These are phyloP conservation scores for Sepiola atlantica DNA, from an alignment of 2,888 invertebrate species.

Conservation along the genomic window DNA sequence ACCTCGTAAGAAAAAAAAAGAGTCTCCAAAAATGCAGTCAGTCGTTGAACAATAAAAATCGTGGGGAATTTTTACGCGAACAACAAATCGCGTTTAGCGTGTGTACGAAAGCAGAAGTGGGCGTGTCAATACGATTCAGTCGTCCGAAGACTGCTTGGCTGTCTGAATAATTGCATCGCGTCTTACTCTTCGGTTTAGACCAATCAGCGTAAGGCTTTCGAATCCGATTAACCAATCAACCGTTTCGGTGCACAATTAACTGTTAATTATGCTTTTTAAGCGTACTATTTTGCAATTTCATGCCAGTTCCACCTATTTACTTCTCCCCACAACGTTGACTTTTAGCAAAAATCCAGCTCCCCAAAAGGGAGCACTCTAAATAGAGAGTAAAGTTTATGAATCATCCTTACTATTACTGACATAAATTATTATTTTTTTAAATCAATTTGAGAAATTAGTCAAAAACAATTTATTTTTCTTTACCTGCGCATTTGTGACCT, in stretches of 20 bases:
- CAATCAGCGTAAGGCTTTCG: not conserved
- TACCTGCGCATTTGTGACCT: too few species aligned
- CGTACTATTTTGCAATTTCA: not conserved
- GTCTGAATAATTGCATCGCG: not conserved
- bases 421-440: too few species aligned
- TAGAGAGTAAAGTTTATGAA: too few species aligned
- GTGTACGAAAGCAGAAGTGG: not conserved
- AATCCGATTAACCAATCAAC: not conserved
- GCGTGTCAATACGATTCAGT: not conserved
- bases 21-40: not conserved
- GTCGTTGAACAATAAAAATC: not conserved
- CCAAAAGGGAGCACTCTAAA: too few species aligned
- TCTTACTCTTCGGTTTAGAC: not conserved
- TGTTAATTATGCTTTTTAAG: not conserved
- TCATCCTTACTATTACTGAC: too few species aligned
- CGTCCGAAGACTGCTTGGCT: not conserved
- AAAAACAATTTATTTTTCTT: too few species aligned
- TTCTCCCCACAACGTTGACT: too few species aligned
- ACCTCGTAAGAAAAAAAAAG: not conserved
- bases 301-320: too few species aligned
- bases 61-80: not conserved
- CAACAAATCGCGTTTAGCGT: not conserved
- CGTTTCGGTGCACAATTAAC: not conserved
- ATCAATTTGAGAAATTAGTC: too few species aligned
- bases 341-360: too few species aligned